A percentile compares a stretch with the other conserved stretches of the same genome.
phyloP scores from a whole-genome alignment of 1,140 invertebrate genomes.

The Pemphigus obesinymphae region DNA sequence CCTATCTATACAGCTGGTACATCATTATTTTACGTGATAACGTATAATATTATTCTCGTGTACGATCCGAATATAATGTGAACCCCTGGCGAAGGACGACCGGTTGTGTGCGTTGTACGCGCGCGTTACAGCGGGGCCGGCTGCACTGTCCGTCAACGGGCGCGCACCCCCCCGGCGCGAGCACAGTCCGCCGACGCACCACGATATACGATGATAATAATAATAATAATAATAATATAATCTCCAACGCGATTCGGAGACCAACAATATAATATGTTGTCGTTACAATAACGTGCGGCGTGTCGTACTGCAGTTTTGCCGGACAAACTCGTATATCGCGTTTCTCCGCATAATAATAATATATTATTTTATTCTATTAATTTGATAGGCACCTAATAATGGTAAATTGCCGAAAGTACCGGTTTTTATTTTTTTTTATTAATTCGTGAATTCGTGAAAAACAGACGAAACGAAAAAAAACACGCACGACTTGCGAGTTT shows the following conservation, averaged over 20 bases:
- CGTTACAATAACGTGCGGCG: too few relatives aligned
- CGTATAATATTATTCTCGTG: not conserved
- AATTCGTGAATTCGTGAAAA: too few relatives aligned
- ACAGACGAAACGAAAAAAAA: too few relatives aligned
- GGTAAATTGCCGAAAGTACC: too few relatives aligned
- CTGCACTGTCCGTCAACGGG: not conserved
- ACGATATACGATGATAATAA: not conserved
- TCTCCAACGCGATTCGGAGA: not conserved
- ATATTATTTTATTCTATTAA: too few relatives aligned
- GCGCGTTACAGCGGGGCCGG: too few relatives aligned
- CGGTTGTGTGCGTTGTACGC: not conserved
- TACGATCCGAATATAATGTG: not conserved
- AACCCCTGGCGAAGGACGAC: slow-evolving; percentile 19
- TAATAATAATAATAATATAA: not conserved
- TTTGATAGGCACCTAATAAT: too few relatives aligned
- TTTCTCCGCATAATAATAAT: too few relatives aligned
- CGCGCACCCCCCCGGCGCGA: not conserved
- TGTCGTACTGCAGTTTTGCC: too few relatives aligned
- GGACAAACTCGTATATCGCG: too few relatives aligned
- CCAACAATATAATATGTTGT: not conserved
- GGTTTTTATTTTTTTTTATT: too few relatives aligned
- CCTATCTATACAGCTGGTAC: not conserved
- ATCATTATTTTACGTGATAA: not conserved
- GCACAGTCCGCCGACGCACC: not conserved
- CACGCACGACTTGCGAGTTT: too few relatives aligned